These are phyloP conservation scores for Coilia nasus DNA, from an alignment of 2,797 vertebrate genomes.

Conservation along the genomic window DNA sequence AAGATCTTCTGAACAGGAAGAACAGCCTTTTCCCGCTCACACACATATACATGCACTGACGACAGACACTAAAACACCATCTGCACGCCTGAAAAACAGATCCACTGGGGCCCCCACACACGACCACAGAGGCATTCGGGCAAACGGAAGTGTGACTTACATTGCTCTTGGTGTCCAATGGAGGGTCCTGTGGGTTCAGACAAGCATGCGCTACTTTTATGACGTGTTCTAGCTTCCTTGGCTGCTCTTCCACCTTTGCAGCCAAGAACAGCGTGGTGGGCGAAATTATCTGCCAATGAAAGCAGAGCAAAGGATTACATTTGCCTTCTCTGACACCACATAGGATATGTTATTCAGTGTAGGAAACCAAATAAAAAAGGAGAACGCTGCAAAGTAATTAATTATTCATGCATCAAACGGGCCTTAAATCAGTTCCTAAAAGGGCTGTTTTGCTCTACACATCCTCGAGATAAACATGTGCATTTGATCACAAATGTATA, in stretches of 20 bases:
- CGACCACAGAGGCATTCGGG: neutral
- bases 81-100: neutral
- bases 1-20: neutral
- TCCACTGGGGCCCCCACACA: neutral
- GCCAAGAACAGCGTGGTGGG: slow-evolving; percentile 98
- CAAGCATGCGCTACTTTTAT: slow-evolving; percentile 98
- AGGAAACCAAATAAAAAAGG: neutral
- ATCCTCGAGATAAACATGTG: neutral
- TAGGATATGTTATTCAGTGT: neutral
- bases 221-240: slow-evolving; percentile 98
- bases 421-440: neutral
- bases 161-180: slow-evolving; percentile 94
- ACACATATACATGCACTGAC: neutral
- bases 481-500: neutral
- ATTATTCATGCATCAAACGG: neutral
- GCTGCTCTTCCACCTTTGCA: slow-evolving; percentile 99
- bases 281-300: slow-evolving; percentile 84
- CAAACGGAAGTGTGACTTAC: slow-evolving; percentile 71
- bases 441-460: neutral
- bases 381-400: neutral
- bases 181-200: slow-evolving; percentile 91
- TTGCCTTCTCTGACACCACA: neutral
- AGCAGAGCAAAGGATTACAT: neutral
- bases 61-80: neutral
- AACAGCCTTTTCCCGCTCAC: neutral